Percentiles rank a stretch among this genome's conserved stretches.
These are phyloP conservation scores for Scomber japonicus DNA, from an alignment of 2,113 vertebrate genomes.

Conservation along the genomic window DNA sequence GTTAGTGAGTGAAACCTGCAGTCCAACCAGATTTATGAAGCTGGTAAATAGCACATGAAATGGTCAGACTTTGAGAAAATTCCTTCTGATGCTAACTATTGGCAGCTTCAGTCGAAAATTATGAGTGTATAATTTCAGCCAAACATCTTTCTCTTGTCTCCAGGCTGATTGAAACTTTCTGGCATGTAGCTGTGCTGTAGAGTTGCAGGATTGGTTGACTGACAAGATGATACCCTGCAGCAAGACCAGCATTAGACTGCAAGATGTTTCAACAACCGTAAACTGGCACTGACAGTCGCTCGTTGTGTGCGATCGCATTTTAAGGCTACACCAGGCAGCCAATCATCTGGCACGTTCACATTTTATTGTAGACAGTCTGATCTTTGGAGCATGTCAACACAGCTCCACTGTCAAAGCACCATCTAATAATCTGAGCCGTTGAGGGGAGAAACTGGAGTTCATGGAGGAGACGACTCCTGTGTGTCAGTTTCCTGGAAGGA, in stretches of 20 bases:
- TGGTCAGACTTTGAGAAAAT: background rate
- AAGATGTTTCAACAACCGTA: constrained; percentile 19
- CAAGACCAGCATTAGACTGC: background rate
- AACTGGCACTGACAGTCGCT: background rate
- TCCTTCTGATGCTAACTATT: background rate
- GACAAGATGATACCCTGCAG: too few species aligned
- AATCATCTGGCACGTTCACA: constrained; percentile 18
- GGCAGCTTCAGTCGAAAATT: constrained; percentile 4
- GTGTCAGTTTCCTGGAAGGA: background rate
- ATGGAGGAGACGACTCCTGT: background rate
- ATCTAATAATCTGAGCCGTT: background rate
- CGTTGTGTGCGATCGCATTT: background rate
- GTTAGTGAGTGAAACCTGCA: constrained; percentile 3
- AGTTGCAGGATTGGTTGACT: too few species aligned
- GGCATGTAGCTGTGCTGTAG: too few species aligned
- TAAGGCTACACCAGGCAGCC: constrained; percentile 27
- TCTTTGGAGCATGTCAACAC: background rate
- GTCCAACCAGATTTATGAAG: background rate
- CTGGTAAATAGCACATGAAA: constrained; percentile 32
- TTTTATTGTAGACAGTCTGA: constrained; percentile 5
- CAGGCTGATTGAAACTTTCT: too few species aligned
- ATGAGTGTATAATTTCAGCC: background rate
- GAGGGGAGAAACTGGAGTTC: background rate
- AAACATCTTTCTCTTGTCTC: too few species aligned
- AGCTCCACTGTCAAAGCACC: constrained; percentile 10